Evolutionary conservation across 2,797 vertebrate species (phyloP), one percentile per base, ranked within the genome.

Genomic region (Okamejei kenojei): DNA sequence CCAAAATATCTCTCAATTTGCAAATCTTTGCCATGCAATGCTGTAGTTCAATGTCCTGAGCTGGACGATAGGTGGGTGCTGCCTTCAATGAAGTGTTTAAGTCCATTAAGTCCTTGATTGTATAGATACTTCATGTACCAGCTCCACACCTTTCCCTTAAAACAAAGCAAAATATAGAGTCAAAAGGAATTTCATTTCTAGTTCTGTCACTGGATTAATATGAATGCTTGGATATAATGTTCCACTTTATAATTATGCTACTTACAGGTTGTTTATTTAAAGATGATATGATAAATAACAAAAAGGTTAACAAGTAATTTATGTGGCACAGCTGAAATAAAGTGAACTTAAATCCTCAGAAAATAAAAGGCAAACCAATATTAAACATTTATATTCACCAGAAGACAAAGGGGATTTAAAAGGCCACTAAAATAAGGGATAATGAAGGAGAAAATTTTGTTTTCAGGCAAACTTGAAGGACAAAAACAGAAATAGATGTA

Each of bases 41-140:
- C 38, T 76, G 38, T 74, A 17, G 10, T 15, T 92, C 54, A 92
- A 58, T 92, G 71, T 92, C n/a, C 38, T 92, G 90, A 74, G 93
- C 65, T 94, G 92, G 93, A 94, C 58, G 54, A 93, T 4, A 11
- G 32, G 93, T 32, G 96, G 95, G 97, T 95, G 96, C 96, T 98
- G 94, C 96, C 97, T 95, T 96, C 95, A 94, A 97, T 94, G 91
- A 99, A 98, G 93, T 95, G 93, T 95, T 97, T 96, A 77, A 99
- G 96, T 93, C 98, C 98, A 35, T 96, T 94, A 90, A 97, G 96
- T 21, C 97, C 98, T 94, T 97, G 97, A 1, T 94, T 93, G 94
- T 97, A 97, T 93, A 99, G 97, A 95, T 97, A 99, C 93, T 99
- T 95, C 96, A 98, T 94, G 94, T 99, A 99, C 96, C 97, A 97